A percentile compares a stretch with the other conserved stretches of the same genome.
phyloP scores from a whole-genome alignment of 2,113 vertebrate species.

The Mesembrinibis cayennensis region DNA sequence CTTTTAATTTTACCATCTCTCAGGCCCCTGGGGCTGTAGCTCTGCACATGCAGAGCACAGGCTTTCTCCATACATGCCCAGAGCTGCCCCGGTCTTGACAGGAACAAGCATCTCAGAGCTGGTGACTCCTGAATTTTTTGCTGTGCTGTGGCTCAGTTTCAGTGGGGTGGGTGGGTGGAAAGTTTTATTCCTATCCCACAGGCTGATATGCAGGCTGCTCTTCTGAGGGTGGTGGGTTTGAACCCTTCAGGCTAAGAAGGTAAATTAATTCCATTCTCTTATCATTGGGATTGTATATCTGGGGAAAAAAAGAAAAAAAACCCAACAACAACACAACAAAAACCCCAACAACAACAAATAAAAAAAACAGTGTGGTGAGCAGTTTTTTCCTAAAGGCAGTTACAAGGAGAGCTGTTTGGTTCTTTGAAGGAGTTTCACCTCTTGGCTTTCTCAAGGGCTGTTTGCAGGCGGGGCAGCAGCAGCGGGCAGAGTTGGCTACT shows the following conservation, averaged over 20 bases:
- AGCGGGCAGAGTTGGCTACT: background rate
- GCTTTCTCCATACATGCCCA: background rate
- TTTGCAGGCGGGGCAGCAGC: background rate
- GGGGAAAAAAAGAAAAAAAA: no score
- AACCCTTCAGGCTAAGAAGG: background rate
- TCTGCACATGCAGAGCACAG: background rate
- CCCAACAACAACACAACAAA: background rate
- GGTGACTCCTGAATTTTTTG: background rate
- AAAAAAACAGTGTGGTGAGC: background rate
- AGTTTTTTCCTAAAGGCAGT: background rate
- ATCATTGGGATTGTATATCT: background rate
- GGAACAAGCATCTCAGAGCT: background rate
- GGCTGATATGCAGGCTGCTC: background rate
- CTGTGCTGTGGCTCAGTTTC: background rate
- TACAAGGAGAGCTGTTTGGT: background rate
- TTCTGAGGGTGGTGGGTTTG: background rate
- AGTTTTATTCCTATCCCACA: background rate
- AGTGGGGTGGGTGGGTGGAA: background rate
- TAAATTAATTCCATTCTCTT: background rate
- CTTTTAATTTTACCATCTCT: background rate
- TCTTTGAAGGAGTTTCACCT: background rate
- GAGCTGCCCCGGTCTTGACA: background rate
- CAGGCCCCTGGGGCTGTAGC: background rate
- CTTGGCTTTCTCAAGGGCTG: background rate
- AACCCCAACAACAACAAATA: fast-evolving